Percentiles rank a stretch among this genome's conserved stretches.
Evolutionary conservation across 2,797 vertebrate species (phyloP).

Genomic region (Argentina silus): DNA sequence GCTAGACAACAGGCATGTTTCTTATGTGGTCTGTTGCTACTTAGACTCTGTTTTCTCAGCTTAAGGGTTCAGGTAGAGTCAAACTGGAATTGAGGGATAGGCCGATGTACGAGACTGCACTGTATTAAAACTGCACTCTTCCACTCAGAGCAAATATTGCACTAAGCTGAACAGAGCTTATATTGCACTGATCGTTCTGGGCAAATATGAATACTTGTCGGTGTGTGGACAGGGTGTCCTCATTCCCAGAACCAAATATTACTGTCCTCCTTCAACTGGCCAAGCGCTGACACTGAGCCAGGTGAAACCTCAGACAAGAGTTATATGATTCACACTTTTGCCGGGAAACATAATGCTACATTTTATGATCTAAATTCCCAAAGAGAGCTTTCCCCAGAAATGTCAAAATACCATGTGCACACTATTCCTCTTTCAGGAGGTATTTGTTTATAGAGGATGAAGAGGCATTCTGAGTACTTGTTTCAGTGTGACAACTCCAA

Average conservation of each 20-base stretch:
- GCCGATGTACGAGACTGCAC: neutral
- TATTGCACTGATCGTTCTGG: slow-evolving; percentile 49
- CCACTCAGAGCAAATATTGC: slow-evolving; percentile 31
- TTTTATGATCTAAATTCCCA: slow-evolving; percentile 75
- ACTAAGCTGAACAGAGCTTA: slow-evolving; percentile 39
- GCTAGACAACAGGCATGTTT: slow-evolving; percentile 23
- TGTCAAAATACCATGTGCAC: slow-evolving; percentile 25
- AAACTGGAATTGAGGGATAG: slow-evolving; percentile 23
- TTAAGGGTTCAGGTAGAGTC: slow-evolving; percentile 23
- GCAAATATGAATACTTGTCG: slow-evolving; percentile 55
- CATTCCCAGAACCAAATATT: slow-evolving; percentile 62
- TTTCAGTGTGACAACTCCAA: neutral
- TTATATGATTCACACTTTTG: slow-evolving; percentile 12
- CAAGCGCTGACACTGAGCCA: slow-evolving; percentile 46
- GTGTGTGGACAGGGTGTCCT: slow-evolving; percentile 31
- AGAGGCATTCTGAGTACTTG: too few species aligned
- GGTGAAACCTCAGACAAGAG: neutral
- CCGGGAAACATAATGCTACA: slow-evolving; percentile 68
- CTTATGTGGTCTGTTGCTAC: slow-evolving; percentile 13
- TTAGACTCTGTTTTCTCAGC: slow-evolving; percentile 23
- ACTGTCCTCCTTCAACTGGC: slow-evolving; percentile 54
- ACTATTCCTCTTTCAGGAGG: slow-evolving; percentile 57
- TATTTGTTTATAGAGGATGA: slow-evolving; percentile 57
- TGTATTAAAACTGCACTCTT: slow-evolving; percentile 15
- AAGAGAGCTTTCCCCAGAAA: slow-evolving; percentile 44